phyloP scores from a whole-genome alignment of 2,888 invertebrate species.

The Phlogophora meticulosa region DNA sequence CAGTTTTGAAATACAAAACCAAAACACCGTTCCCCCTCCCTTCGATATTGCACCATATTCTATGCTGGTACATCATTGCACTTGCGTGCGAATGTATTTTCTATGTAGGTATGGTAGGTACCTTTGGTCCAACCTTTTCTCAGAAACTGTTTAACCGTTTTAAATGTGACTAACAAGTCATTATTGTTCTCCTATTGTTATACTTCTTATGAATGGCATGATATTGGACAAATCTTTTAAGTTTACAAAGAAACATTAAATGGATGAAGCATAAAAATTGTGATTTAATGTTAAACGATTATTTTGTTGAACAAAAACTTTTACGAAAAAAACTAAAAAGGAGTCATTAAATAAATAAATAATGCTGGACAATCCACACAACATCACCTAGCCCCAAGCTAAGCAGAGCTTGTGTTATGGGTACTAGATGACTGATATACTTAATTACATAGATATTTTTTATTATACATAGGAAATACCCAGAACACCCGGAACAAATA shows the following conservation, averaged over 20 bases:
- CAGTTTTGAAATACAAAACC: not conserved
- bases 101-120: not conserved
- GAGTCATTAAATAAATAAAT: no score
- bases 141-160: slow-evolving; percentile 27
- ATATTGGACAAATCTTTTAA: slow-evolving; percentile 40
- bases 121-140: slow-evolving; percentile 28
- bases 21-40: not conserved
- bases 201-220: slow-evolving; percentile 26
- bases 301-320: no score
- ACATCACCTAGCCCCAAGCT: no score
- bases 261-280: not conserved
- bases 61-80: not conserved
- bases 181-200: slow-evolving; percentile 31
- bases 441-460: no score
- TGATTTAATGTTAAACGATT: not conserved
- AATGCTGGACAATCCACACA: no score
- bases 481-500: no score
- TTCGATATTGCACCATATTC: slow-evolving; percentile 2
- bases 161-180: slow-evolving; percentile 31
- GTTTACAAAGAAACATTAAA: not conserved
- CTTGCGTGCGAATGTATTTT: not conserved
- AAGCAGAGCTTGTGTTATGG: no score
- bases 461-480: no score
- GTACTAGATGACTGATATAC: no score
- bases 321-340: no score